Evolutionary conservation across 2,888 invertebrate species (phyloP), one percentile per base, ranked within the genome.

Genomic region (Synanthedon andrenaeformis): DNA sequence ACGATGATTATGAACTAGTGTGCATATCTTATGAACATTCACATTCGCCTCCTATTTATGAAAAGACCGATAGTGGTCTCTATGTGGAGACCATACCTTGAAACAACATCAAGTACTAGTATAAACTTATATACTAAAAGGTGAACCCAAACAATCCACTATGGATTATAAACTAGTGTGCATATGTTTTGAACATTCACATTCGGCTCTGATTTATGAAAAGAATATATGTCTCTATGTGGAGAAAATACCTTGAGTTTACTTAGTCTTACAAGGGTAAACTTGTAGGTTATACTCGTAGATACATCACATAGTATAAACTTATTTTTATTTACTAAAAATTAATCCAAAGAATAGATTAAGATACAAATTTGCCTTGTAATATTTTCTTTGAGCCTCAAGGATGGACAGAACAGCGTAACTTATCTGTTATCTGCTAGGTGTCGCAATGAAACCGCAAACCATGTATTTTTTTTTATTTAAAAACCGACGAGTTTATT

Each of bases 1-100:
- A 87, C 58, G 86, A 86, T 55, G 86, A 87, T 51, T 86, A 86
- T 51, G 85, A 86, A 58, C 71, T 87, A 4, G 82, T 86, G 23
- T 83, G 81, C 55, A 73, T 85, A 58, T 76, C 84, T 0, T 72
- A 77, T 54, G 74, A 80, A 53, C 88, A 88, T 57, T 70, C 74
- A 1, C 88, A 88, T 55, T 61, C 58, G 12, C 80, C 79, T 0
- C 87, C 87, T 0, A 65, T 77, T 0, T 85, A 84, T 56, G 74
- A 80, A 52, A 80, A 72, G 56, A 82, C 74, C 0, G 58, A 68
- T 4, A 75, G 73, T 58, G 88, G 87, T 13, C 65, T 87, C 6
- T 87, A 80, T 53, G 55, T 76, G 5, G 79, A 77, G 59, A 63
- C 64, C 53, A 52, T 54, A 14, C 55, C 55, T n/a, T 57, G 58